These are phyloP conservation scores for Rhogogaster chlorosoma DNA, from an alignment of 2,888 invertebrate genomes.

Conservation along the genomic window DNA sequence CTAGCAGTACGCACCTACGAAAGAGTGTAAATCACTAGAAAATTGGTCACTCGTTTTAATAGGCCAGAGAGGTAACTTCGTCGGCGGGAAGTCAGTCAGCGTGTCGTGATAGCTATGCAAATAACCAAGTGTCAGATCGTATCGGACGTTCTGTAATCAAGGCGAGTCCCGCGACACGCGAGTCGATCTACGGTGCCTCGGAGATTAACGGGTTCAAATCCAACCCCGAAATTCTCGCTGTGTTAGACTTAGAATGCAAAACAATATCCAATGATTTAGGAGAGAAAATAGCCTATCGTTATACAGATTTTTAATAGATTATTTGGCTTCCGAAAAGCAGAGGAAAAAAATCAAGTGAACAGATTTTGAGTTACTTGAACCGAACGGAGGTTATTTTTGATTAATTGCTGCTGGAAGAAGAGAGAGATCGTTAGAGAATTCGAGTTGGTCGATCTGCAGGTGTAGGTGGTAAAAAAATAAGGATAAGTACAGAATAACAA, in stretches of 20 bases:
- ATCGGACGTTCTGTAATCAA: conserved; percentile 51
- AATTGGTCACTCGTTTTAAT: conserved; percentile 51
- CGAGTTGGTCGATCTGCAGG: background rate
- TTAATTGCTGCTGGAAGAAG: background rate
- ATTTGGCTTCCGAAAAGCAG: background rate
- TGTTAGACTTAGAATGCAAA: background rate
- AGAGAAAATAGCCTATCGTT: too few relatives aligned
- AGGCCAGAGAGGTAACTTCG: background rate
- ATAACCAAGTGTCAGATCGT: conserved; percentile 41
- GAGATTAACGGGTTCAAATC: background rate
- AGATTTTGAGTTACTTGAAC: background rate
- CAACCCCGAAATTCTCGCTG: background rate
- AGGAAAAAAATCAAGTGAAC: background rate
- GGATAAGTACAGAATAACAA: background rate
- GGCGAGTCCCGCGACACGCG: conserved; percentile 51
- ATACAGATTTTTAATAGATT: too few relatives aligned
- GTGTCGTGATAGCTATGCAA: conserved; percentile 48
- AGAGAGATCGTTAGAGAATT: background rate
- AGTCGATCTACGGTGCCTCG: conserved; percentile 20
- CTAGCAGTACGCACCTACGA: background rate
- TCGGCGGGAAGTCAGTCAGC: conserved; percentile 34
- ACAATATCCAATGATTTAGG: background rate
- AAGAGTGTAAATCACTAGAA: conserved; percentile 44
- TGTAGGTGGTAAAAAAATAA: background rate
- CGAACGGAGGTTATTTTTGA: background rate